Percentiles rank a stretch among this genome's conserved stretches.
Evolutionary conservation across 2,888 invertebrate genomes (phyloP).

Genomic region (Stegophylla sp.): DNA sequence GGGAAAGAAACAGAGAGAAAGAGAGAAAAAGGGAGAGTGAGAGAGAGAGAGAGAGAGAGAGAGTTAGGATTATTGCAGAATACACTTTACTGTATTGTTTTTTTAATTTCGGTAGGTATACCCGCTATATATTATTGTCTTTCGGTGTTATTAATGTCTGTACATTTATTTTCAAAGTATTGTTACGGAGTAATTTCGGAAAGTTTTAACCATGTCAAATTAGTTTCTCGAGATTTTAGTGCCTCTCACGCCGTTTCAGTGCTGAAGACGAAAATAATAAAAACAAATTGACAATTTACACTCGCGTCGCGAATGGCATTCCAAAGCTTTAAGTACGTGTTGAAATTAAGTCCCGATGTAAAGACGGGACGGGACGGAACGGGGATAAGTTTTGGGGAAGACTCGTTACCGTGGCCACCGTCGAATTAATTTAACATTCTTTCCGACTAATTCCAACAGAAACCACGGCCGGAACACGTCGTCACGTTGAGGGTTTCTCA

Average conservation of each 20-base stretch:
- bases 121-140: not conserved
- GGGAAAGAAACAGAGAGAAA: not conserved
- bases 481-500: too few relatives aligned
- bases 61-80: not conserved
- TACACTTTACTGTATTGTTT: not conserved
- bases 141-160: slow-evolving; percentile 1
- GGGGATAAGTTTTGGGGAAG: not conserved
- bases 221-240: slow-evolving; percentile 6
- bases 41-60: too few relatives aligned
- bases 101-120: not conserved
- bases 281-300: slow-evolving; percentile 27
- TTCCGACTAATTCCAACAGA: not conserved
- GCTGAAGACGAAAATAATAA: slow-evolving; percentile 20
- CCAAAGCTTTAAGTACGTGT: not conserved
- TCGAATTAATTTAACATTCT: not conserved
- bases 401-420: not conserved
- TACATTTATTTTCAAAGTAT: not conserved
- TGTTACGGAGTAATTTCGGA: not conserved
- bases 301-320: not conserved
- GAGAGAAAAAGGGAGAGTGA: not conserved
- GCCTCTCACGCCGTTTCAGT: not conserved
- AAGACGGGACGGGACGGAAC: too few relatives aligned
- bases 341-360: not conserved
- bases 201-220: slow-evolving; percentile 23
- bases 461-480: too few relatives aligned